phyloP scores from a whole-genome alignment of 1,140 invertebrate species.

The Zaprionus davidi region DNA sequence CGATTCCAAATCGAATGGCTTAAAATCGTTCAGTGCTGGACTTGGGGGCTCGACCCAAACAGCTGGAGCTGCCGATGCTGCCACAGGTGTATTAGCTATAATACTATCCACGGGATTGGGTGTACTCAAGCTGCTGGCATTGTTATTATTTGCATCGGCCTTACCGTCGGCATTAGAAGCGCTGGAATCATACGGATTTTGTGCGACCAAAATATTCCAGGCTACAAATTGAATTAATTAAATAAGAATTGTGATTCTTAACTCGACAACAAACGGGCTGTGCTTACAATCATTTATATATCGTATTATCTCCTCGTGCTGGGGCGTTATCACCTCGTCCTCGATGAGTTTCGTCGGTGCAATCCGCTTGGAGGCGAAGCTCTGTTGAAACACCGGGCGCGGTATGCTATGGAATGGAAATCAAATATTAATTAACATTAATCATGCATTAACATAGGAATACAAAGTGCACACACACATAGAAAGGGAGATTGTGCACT shows the following conservation, averaged over 20 bases:
- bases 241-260: not conserved
- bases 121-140: constrained; percentile 39
- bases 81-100: constrained; percentile 54
- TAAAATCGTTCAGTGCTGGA: constrained; percentile 89
- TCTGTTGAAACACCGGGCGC: constrained; percentile 85
- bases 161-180: constrained; percentile 53
- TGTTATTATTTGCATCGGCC: constrained; percentile 78
- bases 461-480: not conserved
- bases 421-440: constrained; percentile 14
- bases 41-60: constrained; percentile 90
- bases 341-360: constrained; percentile 78
- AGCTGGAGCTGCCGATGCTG: constrained; percentile 83
- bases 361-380: constrained; percentile 73
- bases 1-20: constrained; percentile 93
- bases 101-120: constrained; percentile 61
- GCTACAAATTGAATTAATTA: constrained; percentile 44
- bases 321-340: constrained; percentile 81
- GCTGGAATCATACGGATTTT: constrained; percentile 79
- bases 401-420: constrained; percentile 78
- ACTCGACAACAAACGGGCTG: not conserved
- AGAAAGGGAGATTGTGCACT: constrained; percentile 16
- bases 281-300: constrained; percentile 84
- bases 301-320: constrained; percentile 85
- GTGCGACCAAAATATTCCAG: constrained; percentile 81
- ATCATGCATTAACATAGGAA: constrained; percentile 30